Base-by-base conservation (phyloP, 2,888 invertebrate species). In the Melieria crassipennis region DNA sequence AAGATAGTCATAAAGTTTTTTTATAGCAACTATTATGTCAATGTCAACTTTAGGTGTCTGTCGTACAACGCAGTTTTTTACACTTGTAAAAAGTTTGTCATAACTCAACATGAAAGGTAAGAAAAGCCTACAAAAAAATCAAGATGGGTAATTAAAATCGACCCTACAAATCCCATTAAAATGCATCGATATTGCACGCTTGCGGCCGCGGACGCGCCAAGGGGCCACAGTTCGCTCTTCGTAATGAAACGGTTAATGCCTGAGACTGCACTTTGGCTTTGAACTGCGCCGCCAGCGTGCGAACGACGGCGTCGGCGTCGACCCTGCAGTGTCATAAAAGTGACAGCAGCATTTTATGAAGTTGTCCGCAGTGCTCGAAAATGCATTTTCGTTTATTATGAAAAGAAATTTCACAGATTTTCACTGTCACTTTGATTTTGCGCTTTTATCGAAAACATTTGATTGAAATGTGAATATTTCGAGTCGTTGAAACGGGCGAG, bases 271-370 rank as follows among this genome's bases (percentile, higher is more conserved):
- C 9, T 52, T 11, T 16, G 45, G 16, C 65, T 65, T 56, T 65
- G 65, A 56, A 55, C 55, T 46, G 55, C 13, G 5, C 52, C 65
- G 65, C 65, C 16, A 5, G 48, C 62, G 62, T 63, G 30, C 30
- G 62, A 47, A 16, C 30, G 30, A 45, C 56, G n/a, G 30, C 13
- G 13, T 7, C 56, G 7, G n/a, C 72, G 68, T 72, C 73, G 73
- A 73, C 76, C 73, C 73, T 71, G 72, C 69, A 73, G 65, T 73
- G 76, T 75, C 75, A 73, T 73, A 72, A 71, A 73, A 76, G 71
- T 76, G 76, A 75, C 71, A 75, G 73, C n/a, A 47, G 9, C 16
- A 42, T 57, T 48, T 65, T 58, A 16, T 58, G 5, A 58, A 58
- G 57, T 48, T 48, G 46, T 48, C n/a, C 10, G 55, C 10, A 46